Conservation (phyloP, 2,888 invertebrate genomes). For the Chloroclysta siterata region DNA sequence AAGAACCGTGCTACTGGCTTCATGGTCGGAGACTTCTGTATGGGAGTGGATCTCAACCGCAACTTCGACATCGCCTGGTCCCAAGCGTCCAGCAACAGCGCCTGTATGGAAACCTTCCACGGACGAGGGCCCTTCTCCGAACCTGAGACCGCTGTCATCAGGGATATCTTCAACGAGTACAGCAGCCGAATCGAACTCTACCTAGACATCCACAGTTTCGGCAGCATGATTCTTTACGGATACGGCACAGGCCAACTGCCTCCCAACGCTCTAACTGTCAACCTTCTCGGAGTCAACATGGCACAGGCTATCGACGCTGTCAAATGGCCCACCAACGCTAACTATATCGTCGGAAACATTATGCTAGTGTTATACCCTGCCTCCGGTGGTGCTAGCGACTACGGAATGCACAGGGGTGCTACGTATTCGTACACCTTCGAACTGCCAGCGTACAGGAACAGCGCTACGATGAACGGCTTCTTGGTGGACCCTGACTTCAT, state of each 20-base stretch:
- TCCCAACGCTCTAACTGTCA: conserved; percentile 67
- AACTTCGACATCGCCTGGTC: conserved; percentile 90
- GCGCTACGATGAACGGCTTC: conserved; percentile 69
- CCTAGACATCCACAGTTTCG: conserved; percentile 90
- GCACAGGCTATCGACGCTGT: conserved; percentile 68
- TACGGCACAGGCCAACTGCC: conserved; percentile 68
- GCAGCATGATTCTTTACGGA: conserved; percentile 80
- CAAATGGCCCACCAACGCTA: conserved; percentile 62
- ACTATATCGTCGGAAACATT: conserved; percentile 80
- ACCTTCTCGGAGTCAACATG: conserved; percentile 62
- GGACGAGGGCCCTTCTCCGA: conserved; percentile 87
- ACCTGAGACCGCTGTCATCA: conserved; percentile 84
- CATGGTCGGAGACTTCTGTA: conserved; percentile 67
- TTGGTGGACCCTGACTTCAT: conserved; percentile 84
- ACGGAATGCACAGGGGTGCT: conserved; percentile 77
- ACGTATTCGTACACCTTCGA: conserved; percentile 87
- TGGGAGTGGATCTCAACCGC: conserved; percentile 89
- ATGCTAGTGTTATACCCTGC: conserved; percentile 82
- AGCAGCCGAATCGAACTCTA: conserved; percentile 85
- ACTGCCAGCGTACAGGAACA: conserved; percentile 75
- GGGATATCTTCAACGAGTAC: conserved; percentile 80
- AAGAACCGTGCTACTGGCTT: conserved; percentile 82
- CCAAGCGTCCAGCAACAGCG: conserved; percentile 67
- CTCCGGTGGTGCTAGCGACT: conserved; percentile 87
- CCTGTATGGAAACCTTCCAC: conserved; percentile 86